Conservation (phyloP, 2,797 vertebrate species). For the Poeciliopsis infans region DNA sequence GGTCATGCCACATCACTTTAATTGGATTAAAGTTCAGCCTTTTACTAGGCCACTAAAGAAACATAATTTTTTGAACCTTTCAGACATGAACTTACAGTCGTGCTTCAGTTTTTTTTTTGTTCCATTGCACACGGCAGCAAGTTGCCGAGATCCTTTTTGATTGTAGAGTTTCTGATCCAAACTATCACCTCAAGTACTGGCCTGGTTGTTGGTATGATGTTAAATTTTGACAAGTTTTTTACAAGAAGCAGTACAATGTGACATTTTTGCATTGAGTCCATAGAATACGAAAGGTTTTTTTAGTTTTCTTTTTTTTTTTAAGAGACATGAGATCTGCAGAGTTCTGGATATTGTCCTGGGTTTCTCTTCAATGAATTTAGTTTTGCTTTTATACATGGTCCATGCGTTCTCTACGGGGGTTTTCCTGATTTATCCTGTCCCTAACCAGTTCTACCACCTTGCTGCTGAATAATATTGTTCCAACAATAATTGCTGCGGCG, state of each 20-base stretch:
- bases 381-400: background rate
- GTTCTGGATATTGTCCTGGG: background rate
- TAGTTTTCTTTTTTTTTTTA: background rate
- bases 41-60: background rate
- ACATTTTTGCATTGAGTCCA: background rate
- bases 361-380: background rate
- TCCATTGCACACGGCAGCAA: background rate
- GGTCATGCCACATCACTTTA: background rate
- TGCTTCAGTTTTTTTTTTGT: background rate
- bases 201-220: background rate
- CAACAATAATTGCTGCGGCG: no score
- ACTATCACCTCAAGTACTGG: no score
- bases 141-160: background rate
- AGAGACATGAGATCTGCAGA: background rate
- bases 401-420: background rate
- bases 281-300: background rate
- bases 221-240: background rate
- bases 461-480: no score
- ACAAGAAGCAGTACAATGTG: background rate
- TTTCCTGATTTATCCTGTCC: background rate
- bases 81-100: background rate
- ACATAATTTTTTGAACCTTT: background rate
- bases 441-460: background rate
- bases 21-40: background rate
- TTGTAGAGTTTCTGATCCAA: no score